phyloP scores from a whole-genome alignment of 2,888 invertebrate genomes.

The Belgica antarctica region DNA sequence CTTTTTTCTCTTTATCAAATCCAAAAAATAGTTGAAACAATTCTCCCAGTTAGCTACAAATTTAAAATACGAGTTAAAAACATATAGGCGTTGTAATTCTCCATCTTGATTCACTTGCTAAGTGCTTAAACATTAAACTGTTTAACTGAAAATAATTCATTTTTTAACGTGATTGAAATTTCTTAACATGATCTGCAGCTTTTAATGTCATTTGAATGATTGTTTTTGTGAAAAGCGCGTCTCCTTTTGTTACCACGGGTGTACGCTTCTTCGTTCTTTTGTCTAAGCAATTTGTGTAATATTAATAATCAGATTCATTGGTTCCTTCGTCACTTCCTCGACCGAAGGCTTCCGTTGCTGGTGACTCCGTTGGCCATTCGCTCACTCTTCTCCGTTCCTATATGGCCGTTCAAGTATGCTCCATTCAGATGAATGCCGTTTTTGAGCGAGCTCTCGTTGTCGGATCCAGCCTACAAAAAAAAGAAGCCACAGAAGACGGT shows the following conservation, averaged over 20 bases:
- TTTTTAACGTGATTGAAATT: background rate
- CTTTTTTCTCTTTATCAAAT: constrained; percentile 23
- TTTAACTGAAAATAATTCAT: background rate
- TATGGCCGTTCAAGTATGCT: constrained; percentile 30
- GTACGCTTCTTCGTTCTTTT: background rate
- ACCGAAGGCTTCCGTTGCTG: constrained; percentile 34
- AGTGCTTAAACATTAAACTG: constrained; percentile 8
- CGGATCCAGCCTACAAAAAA: constrained; percentile 23
- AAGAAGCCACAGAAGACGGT: no score
- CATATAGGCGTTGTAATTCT: background rate
- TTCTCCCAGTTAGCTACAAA: constrained; percentile 18
- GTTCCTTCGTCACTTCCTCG: constrained; percentile 29
- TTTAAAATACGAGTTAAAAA: constrained; percentile 9
- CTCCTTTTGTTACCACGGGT: background rate
- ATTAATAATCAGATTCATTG: constrained; percentile 10
- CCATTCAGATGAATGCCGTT: constrained; percentile 23
- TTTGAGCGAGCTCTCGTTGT: constrained; percentile 3
- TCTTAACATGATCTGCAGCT: no score
- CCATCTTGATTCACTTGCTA: no score
- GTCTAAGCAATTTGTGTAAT: background rate
- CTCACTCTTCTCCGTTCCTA: constrained; percentile 25
- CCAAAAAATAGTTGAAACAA: no score
- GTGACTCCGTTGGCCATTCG: constrained; percentile 35
- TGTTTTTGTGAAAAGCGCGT: background rate
- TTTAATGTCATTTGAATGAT: constrained; percentile 20